Conservation (phyloP, 2,888 invertebrate genomes). For the Lucinisca nassula region DNA sequence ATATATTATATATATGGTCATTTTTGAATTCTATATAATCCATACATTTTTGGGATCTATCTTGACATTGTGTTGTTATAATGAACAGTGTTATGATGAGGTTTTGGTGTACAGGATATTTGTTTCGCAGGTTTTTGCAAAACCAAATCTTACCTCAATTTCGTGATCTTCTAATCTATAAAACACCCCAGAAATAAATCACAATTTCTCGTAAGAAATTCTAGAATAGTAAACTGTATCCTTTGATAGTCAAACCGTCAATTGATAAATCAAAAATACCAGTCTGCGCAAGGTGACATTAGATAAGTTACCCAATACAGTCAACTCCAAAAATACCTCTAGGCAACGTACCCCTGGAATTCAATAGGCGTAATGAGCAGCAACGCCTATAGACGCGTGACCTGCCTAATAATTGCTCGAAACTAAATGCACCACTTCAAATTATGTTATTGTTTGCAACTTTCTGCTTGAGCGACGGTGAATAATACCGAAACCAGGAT, state of each 20-base stretch:
- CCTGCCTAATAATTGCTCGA: not conserved
- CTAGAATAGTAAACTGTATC: not conserved
- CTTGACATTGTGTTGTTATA: no score
- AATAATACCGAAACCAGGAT: slow-evolving; percentile 1
- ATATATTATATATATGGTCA: no score
- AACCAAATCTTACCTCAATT: not conserved
- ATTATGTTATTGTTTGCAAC: slow-evolving; percentile 8
- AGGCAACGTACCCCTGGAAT: not conserved
- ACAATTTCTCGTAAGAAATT: not conserved
- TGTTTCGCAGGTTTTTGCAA: no score
- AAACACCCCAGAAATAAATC: not conserved
- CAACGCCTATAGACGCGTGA: slow-evolving; percentile 11
- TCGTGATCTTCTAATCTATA: not conserved
- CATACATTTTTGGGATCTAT: no score
- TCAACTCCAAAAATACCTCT: not conserved
- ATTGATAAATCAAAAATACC: not conserved
- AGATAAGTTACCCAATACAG: not conserved
- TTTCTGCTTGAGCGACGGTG: not conserved
- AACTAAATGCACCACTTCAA: slow-evolving; percentile 8
- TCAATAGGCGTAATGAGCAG: not conserved
- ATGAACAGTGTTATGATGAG: no score
- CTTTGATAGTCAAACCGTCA: not conserved
- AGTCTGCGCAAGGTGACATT: not conserved
- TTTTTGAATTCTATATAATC: no score
- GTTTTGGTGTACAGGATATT: no score